Evolutionary conservation across 2,888 invertebrate genomes (phyloP), one percentile per base, ranked within the genome.

Genomic region (Aromia moschata): DNA sequence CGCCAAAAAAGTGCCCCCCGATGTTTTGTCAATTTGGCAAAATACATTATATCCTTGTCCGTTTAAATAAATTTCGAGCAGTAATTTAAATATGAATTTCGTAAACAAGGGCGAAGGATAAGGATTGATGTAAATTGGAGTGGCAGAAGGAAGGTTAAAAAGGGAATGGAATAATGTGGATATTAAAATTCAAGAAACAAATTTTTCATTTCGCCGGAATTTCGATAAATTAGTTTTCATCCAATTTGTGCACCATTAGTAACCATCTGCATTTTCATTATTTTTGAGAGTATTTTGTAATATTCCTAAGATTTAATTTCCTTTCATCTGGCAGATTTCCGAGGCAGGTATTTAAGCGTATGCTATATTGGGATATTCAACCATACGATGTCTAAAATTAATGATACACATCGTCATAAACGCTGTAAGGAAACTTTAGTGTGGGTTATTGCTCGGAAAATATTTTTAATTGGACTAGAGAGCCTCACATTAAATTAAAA

Each of bases 101-200:
- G 53, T 60, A 57, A 65, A 65, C 60, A 53, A 62, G 65, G 60
- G 51, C 43, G 56, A 60, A 60, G 58, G 62, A 62, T 65, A 54
- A 65, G 60, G 61, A 63, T 65, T 63, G 65, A 65, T 65, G 65
- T 65, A 57, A 65, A 63, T 64, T 64, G 66, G 61, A 62, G 66
- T 56, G 59, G 63, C 57, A 60, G 63, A 61, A 64, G 56, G 58
- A 62, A 59, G 53, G 60, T 53, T 58, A 65, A 69, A n/a, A 69
- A 64, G 64, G 63, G 66, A 66, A 67, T 53, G 56, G 63, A 66
- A 67, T 69, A 70, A 68, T 67, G 66, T 64, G 67, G 67, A 70
- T 67, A 70, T 70, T 70, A 68, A 67, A 70, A 70, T 70, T 67
- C 70, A 63, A 67, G 68, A 67, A 68, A 70, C 70, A 68, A 68